A percentile compares a stretch with the other conserved stretches of the same genome.
These are phyloP conservation scores for Sceliomorpha sp. DNA, from an alignment of 2,888 invertebrate species.

Conservation along the genomic window DNA sequence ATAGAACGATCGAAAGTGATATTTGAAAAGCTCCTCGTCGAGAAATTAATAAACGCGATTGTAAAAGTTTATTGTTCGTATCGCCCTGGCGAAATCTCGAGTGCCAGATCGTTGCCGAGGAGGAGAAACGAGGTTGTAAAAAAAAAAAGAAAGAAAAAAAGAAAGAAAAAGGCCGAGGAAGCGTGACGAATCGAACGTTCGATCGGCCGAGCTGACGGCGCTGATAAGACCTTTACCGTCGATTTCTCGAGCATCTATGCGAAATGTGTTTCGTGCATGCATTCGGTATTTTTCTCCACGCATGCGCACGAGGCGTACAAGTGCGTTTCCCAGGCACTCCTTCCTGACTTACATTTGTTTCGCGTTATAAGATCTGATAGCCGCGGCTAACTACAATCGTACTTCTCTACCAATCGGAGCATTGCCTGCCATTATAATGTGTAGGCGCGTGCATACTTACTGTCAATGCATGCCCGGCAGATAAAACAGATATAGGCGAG, in stretches of 20 bases:
- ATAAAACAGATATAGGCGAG: conserved; percentile 61
- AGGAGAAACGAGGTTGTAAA: too few species aligned
- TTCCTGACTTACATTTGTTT: conserved; percentile 62
- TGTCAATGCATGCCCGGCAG: conserved; percentile 66
- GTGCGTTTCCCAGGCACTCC: conserved; percentile 73
- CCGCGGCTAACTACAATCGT: conserved; percentile 73
- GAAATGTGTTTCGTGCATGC: conserved; percentile 14
- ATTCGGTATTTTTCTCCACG: conserved; percentile 29
- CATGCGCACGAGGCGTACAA: conserved; percentile 49
- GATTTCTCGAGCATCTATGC: conserved; percentile 32
- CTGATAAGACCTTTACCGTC: conserved; percentile 23
- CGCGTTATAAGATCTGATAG: conserved; percentile 69
- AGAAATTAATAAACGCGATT: conserved; percentile 3
- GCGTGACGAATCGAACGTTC: conserved; percentile 18
- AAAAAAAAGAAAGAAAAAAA: too few species aligned
- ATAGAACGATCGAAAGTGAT: conserved; percentile 4
- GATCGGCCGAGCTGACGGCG: conserved; percentile 17
- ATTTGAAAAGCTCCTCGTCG: not conserved
- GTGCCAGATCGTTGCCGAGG: too few species aligned
- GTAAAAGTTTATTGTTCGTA: conserved; percentile 5
- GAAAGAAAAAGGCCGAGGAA: conserved; percentile 8
- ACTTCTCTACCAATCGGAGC: conserved; percentile 69
- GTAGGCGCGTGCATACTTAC: conserved; percentile 66
- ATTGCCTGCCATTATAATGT: conserved; percentile 71
- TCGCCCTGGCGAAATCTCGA: too few species aligned